Conservation (phyloP, 2,113 vertebrate genomes). For the Coryphaenoides rupestris region DNA sequence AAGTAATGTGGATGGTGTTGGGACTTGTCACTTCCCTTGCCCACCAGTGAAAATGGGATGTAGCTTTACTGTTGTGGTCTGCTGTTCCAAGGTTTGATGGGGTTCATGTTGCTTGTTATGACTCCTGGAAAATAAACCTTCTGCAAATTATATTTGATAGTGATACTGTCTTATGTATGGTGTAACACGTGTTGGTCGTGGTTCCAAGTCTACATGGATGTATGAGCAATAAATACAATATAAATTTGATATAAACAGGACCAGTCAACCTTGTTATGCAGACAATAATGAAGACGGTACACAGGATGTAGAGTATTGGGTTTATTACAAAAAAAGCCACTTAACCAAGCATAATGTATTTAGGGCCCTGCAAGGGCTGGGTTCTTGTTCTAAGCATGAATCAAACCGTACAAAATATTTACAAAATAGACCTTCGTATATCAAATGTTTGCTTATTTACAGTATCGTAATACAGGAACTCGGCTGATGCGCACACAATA, state of each 20-base stretch:
- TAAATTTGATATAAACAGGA: conserved; percentile 41
- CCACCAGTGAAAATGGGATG: conserved; percentile 28
- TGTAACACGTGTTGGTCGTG: no score
- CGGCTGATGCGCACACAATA: conserved; percentile 16
- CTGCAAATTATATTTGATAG: no score
- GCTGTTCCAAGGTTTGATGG: conserved; percentile 40
- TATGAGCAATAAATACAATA: conserved; percentile 48
- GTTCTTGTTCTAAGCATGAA: conserved; percentile 39
- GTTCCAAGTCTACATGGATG: not conserved
- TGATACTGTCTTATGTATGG: no score
- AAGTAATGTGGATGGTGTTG: conserved; percentile 24
- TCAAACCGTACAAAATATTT: conserved; percentile 72
- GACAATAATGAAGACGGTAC: not conserved
- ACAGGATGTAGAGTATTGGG: not conserved
- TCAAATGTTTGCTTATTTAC: conserved; percentile 66
- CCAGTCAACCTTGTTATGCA: conserved; percentile 14
- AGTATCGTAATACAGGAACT: conserved; percentile 53
- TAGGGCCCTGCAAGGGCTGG: conserved; percentile 3
- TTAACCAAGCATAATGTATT: not conserved
- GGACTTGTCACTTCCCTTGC: not conserved
- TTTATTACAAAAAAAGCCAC: not conserved
- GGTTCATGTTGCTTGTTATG: conserved; percentile 23
- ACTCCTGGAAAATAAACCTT: conserved; percentile 22
- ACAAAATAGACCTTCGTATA: conserved; percentile 68
- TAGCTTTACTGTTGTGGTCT: conserved; percentile 33